These are phyloP conservation scores for Thelaira solivaga DNA, from an alignment of 2,888 invertebrate species.

Conservation along the genomic window DNA sequence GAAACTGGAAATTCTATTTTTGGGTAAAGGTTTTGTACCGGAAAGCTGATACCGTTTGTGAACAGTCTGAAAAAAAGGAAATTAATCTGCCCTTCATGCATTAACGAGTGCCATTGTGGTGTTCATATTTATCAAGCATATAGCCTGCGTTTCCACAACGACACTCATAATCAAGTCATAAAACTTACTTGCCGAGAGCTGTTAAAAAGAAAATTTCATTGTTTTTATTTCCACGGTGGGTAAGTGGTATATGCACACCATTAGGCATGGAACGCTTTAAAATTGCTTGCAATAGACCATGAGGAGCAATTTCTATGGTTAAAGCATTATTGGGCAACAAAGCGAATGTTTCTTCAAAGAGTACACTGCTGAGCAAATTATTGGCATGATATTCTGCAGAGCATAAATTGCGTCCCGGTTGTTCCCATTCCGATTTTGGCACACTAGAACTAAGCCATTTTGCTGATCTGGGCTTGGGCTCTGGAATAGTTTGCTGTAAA, in stretches of 20 bases:
- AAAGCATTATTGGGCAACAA: conserved; percentile 81
- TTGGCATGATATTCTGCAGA: conserved; percentile 93
- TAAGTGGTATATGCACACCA: conserved; percentile 80
- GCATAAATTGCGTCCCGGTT: conserved; percentile 79
- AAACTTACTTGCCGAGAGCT: conserved; percentile 78
- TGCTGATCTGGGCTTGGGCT: conserved; percentile 82
- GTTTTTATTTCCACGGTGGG: conserved; percentile 79
- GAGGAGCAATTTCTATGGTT: conserved; percentile 83
- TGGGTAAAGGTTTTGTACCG: conserved; percentile 86
- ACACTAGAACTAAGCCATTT: conserved; percentile 92
- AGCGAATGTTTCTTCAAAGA: conserved; percentile 81
- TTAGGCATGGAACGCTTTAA: conserved; percentile 80
- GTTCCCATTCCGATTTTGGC: conserved; percentile 83
- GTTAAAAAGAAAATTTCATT: conserved; percentile 71
- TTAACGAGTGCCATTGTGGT: too few relatives aligned
- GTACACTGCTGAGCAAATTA: conserved; percentile 82
- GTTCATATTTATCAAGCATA: too few relatives aligned
- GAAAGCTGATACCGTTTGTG: conserved; percentile 84
- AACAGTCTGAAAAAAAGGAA: conserved; percentile 82
- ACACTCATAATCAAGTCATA: too few relatives aligned
- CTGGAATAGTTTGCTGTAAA: conserved; percentile 81
- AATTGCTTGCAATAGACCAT: conserved; percentile 82
- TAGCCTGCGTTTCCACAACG: too few relatives aligned
- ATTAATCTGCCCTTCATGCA: too few relatives aligned
- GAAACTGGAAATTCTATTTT: conserved; percentile 87